Evolutionary conservation across 2,888 invertebrate species (phyloP).

Genomic region (Apodemia hepburni): DNA sequence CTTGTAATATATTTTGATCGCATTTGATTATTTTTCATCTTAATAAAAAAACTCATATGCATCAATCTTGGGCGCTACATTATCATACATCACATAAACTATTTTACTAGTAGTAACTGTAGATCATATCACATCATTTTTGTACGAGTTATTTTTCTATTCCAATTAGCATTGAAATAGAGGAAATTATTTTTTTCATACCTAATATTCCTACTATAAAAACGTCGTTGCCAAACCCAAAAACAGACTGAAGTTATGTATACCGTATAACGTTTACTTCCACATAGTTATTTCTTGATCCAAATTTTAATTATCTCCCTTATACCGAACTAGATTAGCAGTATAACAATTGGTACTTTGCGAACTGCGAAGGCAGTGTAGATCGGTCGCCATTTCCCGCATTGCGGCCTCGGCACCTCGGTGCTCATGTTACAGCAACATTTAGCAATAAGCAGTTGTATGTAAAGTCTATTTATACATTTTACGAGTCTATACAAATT

Average conservation of each 20-base stretch:
- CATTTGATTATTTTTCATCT: conserved; percentile 32
- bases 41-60: conserved; percentile 10
- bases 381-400: conserved; percentile 8
- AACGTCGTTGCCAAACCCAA: conserved; percentile 74
- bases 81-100: conserved; percentile 5
- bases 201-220: conserved; percentile 31
- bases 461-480: conserved; percentile 78
- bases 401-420: conserved; percentile 19
- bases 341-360: not conserved
- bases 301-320: conserved; percentile 39
- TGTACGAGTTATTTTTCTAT: conserved; percentile 17
- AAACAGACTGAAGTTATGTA: conserved; percentile 75
- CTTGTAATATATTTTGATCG: conserved; percentile 37
- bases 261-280: conserved; percentile 52
- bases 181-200: conserved; percentile 23
- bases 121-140: conserved; percentile 14
- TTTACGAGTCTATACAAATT: conserved; percentile 79
- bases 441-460: conserved; percentile 78
- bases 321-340: conserved; percentile 18
- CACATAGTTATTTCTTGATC: conserved; percentile 52
- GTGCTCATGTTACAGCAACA: conserved; percentile 55
- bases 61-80: conserved; percentile 9
- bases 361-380: not conserved
- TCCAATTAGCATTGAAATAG: conserved; percentile 14
- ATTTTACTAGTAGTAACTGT: conserved; percentile 15